phyloP scores from a whole-genome alignment of 2,888 invertebrate species.

The Agrilus cyanescens region DNA sequence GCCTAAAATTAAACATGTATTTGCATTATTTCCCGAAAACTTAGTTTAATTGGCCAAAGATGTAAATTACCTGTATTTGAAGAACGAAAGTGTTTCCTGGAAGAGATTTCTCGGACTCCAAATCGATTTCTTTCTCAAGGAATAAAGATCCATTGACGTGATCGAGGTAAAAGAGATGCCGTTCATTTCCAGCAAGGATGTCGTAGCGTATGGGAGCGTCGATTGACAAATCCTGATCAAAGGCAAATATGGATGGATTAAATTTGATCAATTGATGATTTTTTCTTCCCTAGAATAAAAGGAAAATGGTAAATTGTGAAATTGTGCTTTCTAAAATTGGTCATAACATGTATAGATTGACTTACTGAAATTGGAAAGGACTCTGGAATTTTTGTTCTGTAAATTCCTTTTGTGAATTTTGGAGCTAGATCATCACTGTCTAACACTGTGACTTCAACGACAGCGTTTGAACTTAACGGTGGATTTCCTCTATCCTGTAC shows the following conservation, averaged over 20 bases:
- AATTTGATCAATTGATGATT: constrained; percentile 62
- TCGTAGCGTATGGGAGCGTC: constrained; percentile 65
- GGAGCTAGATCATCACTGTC: constrained; percentile 77
- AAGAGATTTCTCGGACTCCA: constrained; percentile 59
- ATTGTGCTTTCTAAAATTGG: neutral
- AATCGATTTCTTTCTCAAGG: constrained; percentile 68
- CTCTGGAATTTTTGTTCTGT: constrained; percentile 69
- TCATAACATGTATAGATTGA: constrained; percentile 10
- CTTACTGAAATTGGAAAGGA: constrained; percentile 69
- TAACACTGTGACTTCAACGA: constrained; percentile 55
- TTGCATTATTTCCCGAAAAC: no score
- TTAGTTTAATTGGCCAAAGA: no score
- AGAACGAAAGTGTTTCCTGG: constrained; percentile 67
- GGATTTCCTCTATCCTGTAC: constrained; percentile 73
- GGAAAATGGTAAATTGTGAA: neutral
- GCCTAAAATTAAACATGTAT: constrained; percentile 31
- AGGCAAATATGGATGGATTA: constrained; percentile 60
- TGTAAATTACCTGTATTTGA: constrained; percentile 46
- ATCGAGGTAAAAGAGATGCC: constrained; percentile 63
- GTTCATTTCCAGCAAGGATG: constrained; percentile 69
- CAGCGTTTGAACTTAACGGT: constrained; percentile 58
- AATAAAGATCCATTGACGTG: constrained; percentile 62
- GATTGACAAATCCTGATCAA: constrained; percentile 67
- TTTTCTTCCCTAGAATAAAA: constrained; percentile 46
- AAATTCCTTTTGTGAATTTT: constrained; percentile 69